Percentiles rank a stretch among this genome's conserved stretches.
These are phyloP conservation scores for Gonatopus flavifemur DNA, from an alignment of 1,140 invertebrate genomes.

Conservation along the genomic window DNA sequence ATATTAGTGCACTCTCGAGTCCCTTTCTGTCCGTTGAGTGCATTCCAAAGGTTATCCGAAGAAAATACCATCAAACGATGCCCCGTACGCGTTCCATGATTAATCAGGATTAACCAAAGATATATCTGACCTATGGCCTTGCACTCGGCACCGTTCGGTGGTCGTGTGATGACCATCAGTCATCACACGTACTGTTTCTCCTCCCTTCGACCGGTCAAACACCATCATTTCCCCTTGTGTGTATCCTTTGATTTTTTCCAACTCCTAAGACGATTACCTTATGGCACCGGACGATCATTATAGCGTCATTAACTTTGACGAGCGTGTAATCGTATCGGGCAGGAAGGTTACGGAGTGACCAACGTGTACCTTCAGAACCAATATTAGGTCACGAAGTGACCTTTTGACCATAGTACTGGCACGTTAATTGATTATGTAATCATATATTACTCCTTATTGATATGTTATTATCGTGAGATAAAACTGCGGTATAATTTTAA, in stretches of 20 bases:
- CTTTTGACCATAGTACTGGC: too few species aligned
- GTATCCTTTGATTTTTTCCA: neutral
- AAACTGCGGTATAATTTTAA: too few species aligned
- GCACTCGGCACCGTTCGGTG: slow-evolving; percentile 21
- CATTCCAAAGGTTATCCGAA: too few species aligned
- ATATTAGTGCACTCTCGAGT: too few species aligned
- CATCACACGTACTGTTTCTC: slow-evolving; percentile 21
- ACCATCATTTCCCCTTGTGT: slow-evolving; percentile 2
- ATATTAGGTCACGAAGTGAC: slow-evolving; percentile 21
- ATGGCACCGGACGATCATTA: slow-evolving; percentile 40
- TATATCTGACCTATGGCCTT: slow-evolving; percentile 26
- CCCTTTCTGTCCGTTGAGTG: too few species aligned
- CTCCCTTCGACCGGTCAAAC: neutral
- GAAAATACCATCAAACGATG: too few species aligned
- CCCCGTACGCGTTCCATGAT: slow-evolving; percentile 27
- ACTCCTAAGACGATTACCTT: slow-evolving; percentile 3
- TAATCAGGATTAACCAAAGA: slow-evolving; percentile 48
- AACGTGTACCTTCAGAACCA: slow-evolving; percentile 21
- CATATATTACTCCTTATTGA: too few species aligned
- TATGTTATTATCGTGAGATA: too few species aligned
- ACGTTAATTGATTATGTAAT: too few species aligned
- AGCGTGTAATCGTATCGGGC: slow-evolving; percentile 41
- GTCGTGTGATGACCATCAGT: slow-evolving; percentile 41
- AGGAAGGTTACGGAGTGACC: slow-evolving; percentile 29
- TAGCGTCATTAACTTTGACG: slow-evolving; percentile 50